Evolutionary conservation across 2,797 vertebrate species (phyloP).

Genomic region (Diplodus puntazzo): DNA sequence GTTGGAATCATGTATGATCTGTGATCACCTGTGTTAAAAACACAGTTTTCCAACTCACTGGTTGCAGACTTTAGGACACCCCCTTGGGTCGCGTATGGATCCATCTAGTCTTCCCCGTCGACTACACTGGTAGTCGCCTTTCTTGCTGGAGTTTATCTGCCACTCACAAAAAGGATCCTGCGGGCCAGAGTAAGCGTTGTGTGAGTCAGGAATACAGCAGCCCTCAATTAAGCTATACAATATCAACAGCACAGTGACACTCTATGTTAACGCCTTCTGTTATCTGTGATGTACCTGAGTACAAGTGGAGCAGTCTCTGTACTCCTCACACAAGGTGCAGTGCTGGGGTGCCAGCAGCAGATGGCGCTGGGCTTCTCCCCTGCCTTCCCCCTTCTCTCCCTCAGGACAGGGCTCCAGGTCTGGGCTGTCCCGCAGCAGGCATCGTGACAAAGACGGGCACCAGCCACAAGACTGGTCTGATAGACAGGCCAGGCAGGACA

Average conservation of each 20-base stretch:
- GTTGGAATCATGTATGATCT: background rate
- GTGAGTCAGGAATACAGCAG: background rate
- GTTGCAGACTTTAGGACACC: constrained; percentile 92
- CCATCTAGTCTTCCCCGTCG: constrained; percentile 89
- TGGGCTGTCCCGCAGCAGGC: constrained; percentile 83
- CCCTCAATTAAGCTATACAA: background rate
- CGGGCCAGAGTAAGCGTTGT: constrained; percentile 19
- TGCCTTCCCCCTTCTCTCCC: constrained; percentile 69
- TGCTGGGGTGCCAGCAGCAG: constrained; percentile 89
- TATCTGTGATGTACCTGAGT: constrained; percentile 84
- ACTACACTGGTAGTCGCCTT: constrained; percentile 92
- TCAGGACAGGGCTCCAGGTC: constrained; percentile 77
- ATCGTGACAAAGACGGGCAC: constrained; percentile 89
- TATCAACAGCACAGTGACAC: background rate
- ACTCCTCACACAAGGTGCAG: constrained; percentile 92
- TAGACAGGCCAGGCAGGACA: constrained; percentile 91
- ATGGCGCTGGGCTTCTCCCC: constrained; percentile 80
- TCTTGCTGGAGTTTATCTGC: constrained; percentile 93
- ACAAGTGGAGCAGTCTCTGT: constrained; percentile 92
- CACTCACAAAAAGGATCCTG: constrained; percentile 94
- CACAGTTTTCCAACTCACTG: constrained; percentile 84
- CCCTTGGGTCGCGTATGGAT: constrained; percentile 87
- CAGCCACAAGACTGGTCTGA: constrained; percentile 95
- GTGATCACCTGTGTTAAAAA: background rate
- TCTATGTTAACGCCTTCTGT: background rate